phyloP scores from a whole-genome alignment of 1,140 invertebrate species.

The Pseudobourletiella spinata region DNA sequence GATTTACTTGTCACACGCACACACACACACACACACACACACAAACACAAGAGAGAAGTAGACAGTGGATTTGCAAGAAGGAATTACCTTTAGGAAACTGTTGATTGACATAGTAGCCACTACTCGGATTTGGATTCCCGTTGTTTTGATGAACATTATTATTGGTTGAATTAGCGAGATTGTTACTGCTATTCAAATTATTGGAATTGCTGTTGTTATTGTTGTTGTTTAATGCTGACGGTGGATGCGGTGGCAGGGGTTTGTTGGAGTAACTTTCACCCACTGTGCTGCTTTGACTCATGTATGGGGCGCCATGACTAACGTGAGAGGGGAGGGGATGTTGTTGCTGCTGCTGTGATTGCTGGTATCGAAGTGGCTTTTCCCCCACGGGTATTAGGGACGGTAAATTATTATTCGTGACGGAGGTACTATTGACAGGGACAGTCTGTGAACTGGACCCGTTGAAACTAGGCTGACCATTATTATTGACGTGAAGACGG shows the following conservation, averaged over 20 bases:
- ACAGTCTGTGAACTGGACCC: slow-evolving; percentile 9
- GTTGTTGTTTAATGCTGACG: slow-evolving; percentile 27
- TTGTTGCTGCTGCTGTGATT: slow-evolving; percentile 4
- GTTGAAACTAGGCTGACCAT: slow-evolving; percentile 12
- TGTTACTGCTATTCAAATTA: slow-evolving; percentile 10
- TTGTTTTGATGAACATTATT: slow-evolving; percentile 15
- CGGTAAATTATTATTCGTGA: too few relatives aligned
- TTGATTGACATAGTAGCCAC: slow-evolving; percentile 32
- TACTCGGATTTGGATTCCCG: slow-evolving; percentile 14
- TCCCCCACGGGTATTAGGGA: too few relatives aligned
- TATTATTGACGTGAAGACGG: slow-evolving; percentile 48
- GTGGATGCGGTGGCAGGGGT: slow-evolving; percentile 44
- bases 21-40: too few relatives aligned
- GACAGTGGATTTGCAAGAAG: too few relatives aligned
- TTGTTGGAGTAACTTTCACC: slow-evolving; percentile 36
- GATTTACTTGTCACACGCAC: too few relatives aligned
- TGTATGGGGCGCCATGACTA: slow-evolving; percentile 40
- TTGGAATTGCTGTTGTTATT: slow-evolving; percentile 8
- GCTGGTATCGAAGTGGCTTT: not conserved
- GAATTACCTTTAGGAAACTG: slow-evolving; percentile 34
- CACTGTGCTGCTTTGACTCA: not conserved
- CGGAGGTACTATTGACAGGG: too few relatives aligned
- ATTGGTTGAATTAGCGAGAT: too few relatives aligned
- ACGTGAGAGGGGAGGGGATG: slow-evolving; percentile 41
- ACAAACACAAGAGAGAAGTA: too few relatives aligned